Base-by-base conservation (phyloP, 2,113 vertebrate species). In the Strix aluco region DNA sequence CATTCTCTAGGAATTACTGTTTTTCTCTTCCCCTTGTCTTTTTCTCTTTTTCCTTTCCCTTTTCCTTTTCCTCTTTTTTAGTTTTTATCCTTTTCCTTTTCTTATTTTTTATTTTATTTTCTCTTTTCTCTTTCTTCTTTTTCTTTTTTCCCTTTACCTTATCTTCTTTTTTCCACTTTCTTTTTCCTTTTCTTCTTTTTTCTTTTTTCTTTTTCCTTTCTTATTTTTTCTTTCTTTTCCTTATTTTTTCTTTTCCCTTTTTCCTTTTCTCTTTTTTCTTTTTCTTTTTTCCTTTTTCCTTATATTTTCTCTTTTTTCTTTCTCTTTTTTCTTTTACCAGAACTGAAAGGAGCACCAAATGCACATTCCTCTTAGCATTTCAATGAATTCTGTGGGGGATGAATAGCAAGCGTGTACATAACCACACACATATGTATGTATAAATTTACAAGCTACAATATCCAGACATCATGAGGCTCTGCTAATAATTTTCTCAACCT, bases 391-490 rank as follows among this genome's bases (percentile, higher is more conserved):
- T 97, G 96, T 66, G 82, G 96, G 94, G 95, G 82, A 94, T 77
- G 96, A 97, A 97, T 92, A 97, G 97, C 96, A 97, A 97, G 74
- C 74, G 5, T 96, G 86, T 96, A 96, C 92, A 97, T 98, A 98
- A 98, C 98, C 96, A 98, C 95, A 97, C 97, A 97, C 98, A 98
- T 96, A 97, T 98, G 98, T 97, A 98, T 96, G 94, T 96, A 98
- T 97, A 98, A 98, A 98, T 98, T 98, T 98, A 98, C 97, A 98
- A 97, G 98, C 98, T 98, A 98, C 97, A 98, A 98, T 98, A 98
- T 97, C 98, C 98, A 98, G 98, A 98, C 98, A 97, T 97, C 97
- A 81, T 83, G 97, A 98, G 95, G 91, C 96, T 97, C 94, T 85
- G 96, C 97, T 98, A 98, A 98, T 98, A 98, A 98, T 98, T 98